Evolutionary conservation across 2,113 vertebrate species (phyloP).

Genomic region (Xenopus borealis): DNA sequence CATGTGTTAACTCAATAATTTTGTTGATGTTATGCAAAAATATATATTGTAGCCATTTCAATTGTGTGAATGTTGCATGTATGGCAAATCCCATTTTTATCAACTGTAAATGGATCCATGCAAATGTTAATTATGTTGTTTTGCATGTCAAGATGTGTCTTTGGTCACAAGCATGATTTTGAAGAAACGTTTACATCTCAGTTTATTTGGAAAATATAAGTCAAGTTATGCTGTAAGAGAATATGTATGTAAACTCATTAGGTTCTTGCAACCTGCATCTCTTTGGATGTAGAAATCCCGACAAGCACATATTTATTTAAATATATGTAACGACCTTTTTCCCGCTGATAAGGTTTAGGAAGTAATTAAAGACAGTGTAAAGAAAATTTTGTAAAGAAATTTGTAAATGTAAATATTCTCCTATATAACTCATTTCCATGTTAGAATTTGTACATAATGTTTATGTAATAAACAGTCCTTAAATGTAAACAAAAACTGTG

Average conservation of each 20-base stretch:
- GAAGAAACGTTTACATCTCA: constrained; percentile 12
- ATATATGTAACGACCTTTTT: constrained; percentile 75
- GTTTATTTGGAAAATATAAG: constrained; percentile 73
- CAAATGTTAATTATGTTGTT: constrained; percentile 65
- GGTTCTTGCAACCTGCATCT: constrained; percentile 66
- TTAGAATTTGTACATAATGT: constrained; percentile 88
- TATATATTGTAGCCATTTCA: constrained; percentile 63
- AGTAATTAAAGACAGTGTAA: constrained; percentile 72
- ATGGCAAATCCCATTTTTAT: constrained; percentile 63
- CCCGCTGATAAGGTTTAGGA: constrained; percentile 56
- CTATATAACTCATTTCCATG: constrained; percentile 76
- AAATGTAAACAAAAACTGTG: constrained; percentile 26
- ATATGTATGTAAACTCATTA: constrained; percentile 69
- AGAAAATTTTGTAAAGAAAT: constrained; percentile 81
- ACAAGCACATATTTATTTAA: constrained; percentile 93
- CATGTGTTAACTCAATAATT: constrained; percentile 47
- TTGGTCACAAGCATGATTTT: constrained; percentile 74
- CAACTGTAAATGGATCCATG: constrained; percentile 69
- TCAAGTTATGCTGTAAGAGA: constrained; percentile 75
- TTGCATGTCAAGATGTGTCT: constrained; percentile 79
- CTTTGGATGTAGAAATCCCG: constrained; percentile 79
- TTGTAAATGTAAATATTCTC: constrained; percentile 87
- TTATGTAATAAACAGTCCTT: constrained; percentile 84
- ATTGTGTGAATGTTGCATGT: constrained; percentile 73
- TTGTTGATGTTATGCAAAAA: constrained; percentile 66